These are phyloP conservation scores for Penaeus japonicus DNA, from an alignment of 1,140 invertebrate species.

Conservation along the genomic window DNA sequence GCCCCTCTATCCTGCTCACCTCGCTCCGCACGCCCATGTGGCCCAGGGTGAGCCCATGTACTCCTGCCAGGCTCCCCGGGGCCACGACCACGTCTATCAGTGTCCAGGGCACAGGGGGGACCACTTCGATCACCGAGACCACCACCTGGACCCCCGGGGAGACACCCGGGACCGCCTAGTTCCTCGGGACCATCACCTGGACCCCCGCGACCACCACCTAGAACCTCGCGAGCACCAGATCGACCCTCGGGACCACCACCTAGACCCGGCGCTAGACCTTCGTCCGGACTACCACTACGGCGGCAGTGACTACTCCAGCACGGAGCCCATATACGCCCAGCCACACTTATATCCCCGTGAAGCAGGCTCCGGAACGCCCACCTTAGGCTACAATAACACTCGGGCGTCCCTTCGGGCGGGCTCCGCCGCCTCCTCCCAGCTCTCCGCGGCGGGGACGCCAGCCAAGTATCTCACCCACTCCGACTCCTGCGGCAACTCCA, in stretches of 20 bases:
- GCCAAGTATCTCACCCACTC: conserved; percentile 55
- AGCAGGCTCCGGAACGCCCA: conserved; percentile 45
- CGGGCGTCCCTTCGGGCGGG: conserved; percentile 31
- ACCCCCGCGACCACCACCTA: conserved; percentile 25
- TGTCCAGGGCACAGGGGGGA: conserved; percentile 55
- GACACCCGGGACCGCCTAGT: background rate
- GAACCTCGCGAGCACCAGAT: conserved; percentile 14
- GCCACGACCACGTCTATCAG: conserved; percentile 59
- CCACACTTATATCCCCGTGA: conserved; percentile 54
- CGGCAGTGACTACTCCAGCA: conserved; percentile 59
- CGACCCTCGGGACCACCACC: conserved; percentile 27
- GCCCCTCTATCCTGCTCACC: conserved; percentile 33
- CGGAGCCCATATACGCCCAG: conserved; percentile 59
- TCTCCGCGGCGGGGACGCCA: conserved; percentile 26
- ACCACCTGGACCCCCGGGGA: too few relatives aligned
- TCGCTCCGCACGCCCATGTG: conserved; percentile 27
- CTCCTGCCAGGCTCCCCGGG: conserved; percentile 57
- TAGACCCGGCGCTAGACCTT: conserved; percentile 25
- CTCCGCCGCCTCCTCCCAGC: background rate
- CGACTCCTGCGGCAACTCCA: conserved; percentile 55
- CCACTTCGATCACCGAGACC: conserved; percentile 32
- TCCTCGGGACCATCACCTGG: conserved; percentile 27
- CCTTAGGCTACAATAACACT: conserved; percentile 42
- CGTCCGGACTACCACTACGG: conserved; percentile 57
- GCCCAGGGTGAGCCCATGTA: conserved; percentile 52